phyloP scores from a whole-genome alignment of 2,113 vertebrate genomes.

The Perca fluviatilis region DNA sequence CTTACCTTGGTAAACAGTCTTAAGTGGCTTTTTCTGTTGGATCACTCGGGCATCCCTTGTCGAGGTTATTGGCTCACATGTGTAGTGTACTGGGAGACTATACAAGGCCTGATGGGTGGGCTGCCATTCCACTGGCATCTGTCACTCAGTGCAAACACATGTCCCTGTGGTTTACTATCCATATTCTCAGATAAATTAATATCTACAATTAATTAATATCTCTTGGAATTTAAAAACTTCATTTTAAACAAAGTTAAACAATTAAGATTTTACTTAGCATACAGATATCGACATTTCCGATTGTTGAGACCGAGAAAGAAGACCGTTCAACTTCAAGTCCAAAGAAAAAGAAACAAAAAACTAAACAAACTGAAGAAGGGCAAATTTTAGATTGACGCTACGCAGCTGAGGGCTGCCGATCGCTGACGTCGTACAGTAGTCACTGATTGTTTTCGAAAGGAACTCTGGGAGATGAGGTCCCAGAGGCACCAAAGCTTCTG shows the following conservation, averaged over 20 bases:
- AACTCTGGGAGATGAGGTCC: too few relatives aligned
- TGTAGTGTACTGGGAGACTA: background rate
- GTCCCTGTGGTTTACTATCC: background rate
- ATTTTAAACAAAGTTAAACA: background rate
- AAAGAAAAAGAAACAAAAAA: too few relatives aligned
- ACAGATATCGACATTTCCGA: background rate
- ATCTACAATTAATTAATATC: too few relatives aligned
- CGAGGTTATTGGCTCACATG: background rate
- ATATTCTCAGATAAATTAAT: background rate
- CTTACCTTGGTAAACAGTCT: slow-evolving; percentile 80
- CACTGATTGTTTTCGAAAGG: too few relatives aligned
- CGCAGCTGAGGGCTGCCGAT: too few relatives aligned
- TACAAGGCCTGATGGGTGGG: background rate
- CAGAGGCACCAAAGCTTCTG: too few relatives aligned
- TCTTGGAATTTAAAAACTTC: background rate
- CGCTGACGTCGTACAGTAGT: too few relatives aligned
- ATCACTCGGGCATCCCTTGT: background rate
- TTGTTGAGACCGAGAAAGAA: too few relatives aligned
- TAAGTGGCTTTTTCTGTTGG: slow-evolving; percentile 10
- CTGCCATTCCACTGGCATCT: background rate
- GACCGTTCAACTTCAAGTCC: too few relatives aligned
- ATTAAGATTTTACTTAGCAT: background rate
- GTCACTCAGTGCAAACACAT: background rate
- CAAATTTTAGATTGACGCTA: too few relatives aligned
- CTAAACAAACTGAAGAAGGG: too few relatives aligned